phyloP scores from a whole-genome alignment of 2,113 vertebrate species.

The Chauna torquata region DNA sequence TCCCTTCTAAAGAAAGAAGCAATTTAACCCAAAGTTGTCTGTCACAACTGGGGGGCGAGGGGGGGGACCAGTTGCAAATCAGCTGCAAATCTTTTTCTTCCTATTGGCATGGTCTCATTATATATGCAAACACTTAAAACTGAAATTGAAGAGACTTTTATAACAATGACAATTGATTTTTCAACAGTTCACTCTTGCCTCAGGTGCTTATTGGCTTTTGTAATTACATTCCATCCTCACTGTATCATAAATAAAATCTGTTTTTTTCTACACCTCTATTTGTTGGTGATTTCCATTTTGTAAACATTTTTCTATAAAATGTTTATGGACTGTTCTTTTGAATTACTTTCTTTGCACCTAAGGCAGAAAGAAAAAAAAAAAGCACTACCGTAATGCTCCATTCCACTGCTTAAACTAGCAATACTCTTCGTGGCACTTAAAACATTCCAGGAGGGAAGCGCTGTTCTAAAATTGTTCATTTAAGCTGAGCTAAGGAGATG shows the following conservation, averaged over 20 bases:
- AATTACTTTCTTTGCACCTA: not conserved
- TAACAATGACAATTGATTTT: not conserved
- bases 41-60: not conserved
- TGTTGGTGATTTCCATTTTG: not conserved
- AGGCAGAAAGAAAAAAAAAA: not conserved
- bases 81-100: not conserved
- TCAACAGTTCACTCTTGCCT: not conserved
- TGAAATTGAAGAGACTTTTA: not conserved
- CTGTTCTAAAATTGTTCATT: not conserved
- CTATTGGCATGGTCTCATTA: not conserved
- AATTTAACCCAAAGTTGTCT: not conserved
- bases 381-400: not conserved
- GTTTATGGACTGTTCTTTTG: not conserved
- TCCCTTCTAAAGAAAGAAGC: not conserved
- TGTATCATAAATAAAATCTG: constrained; percentile 54
- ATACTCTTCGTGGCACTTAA: not conserved
- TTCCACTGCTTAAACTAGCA: not conserved
- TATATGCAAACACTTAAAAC: not conserved
- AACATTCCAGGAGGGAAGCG: not conserved
- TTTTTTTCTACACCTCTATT: constrained; percentile 18
- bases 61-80: not conserved
- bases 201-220: constrained; percentile 23
- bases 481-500: not conserved
- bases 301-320: not conserved
- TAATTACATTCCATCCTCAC: constrained; percentile 46